These are phyloP conservation scores for Pollimyrus isidori DNA, from an alignment of 2,113 vertebrate genomes.

Conservation along the genomic window DNA sequence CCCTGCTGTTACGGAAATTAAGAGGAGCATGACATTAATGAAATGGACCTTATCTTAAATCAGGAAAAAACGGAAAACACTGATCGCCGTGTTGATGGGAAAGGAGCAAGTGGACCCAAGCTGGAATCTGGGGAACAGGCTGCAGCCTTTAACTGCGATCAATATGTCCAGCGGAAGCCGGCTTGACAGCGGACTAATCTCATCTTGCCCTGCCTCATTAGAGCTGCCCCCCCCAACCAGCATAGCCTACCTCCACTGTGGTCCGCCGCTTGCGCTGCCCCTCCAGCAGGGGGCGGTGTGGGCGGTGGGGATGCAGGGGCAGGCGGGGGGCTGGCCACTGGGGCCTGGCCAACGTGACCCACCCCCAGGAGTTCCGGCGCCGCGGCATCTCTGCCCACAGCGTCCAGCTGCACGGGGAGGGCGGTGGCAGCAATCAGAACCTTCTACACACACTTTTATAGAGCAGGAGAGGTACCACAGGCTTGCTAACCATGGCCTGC, in stretches of 20 bases:
- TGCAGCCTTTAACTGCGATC: constrained; percentile 42
- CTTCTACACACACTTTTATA: neutral
- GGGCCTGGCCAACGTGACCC: neutral
- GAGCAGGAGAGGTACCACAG: neutral
- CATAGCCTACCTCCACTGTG: neutral
- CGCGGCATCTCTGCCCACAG: neutral
- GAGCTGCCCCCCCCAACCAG: neutral
- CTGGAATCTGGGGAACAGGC: constrained; percentile 34
- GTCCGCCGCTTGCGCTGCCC: neutral
- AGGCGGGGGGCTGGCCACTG: neutral
- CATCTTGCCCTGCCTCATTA: neutral
- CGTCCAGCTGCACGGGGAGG: neutral
- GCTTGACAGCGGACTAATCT: constrained; percentile 18
- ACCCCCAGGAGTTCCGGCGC: neutral
- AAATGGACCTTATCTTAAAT: constrained; percentile 30
- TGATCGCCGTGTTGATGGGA: constrained; percentile 45
- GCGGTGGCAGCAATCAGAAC: neutral
- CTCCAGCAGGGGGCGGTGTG: neutral
- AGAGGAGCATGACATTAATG: constrained; percentile 36
- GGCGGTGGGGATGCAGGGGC: neutral
- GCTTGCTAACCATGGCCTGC: neutral
- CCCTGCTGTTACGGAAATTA: constrained; percentile 1
- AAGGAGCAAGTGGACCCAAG: constrained; percentile 41
- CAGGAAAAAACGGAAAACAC: constrained; percentile 15
- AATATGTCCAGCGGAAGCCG: constrained; percentile 25